Conservation (phyloP, 1,140 invertebrate genomes). For the Drosophila hydei region DNA sequence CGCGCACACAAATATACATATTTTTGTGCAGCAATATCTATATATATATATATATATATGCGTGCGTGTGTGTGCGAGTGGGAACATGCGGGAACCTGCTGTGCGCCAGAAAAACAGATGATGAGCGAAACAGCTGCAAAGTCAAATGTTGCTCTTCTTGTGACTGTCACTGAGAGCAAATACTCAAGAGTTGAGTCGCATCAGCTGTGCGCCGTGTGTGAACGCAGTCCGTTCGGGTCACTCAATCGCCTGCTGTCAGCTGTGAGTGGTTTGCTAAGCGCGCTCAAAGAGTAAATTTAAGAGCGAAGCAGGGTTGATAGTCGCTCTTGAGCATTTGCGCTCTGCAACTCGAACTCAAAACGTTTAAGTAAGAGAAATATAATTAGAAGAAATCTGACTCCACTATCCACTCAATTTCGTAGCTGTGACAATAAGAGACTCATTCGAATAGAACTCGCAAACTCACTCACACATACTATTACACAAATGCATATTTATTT, state of each 20-base stretch:
- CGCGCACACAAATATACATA: constrained; percentile 28
- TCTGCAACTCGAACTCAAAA: background rate
- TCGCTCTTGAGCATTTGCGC: constrained; percentile 34
- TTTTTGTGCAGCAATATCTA: background rate
- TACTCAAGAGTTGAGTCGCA: constrained; percentile 37
- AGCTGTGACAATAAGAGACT: background rate
- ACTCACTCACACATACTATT: constrained; percentile 22
- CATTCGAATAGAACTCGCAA: constrained; percentile 1
- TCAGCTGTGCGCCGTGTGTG: constrained; percentile 40
- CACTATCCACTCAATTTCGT: background rate
- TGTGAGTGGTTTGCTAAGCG: constrained; percentile 34
- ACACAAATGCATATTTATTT: constrained; percentile 45
- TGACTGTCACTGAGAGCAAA: constrained; percentile 9
- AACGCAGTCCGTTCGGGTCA: constrained; percentile 25
- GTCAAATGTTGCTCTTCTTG: constrained; percentile 22
- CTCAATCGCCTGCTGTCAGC: constrained; percentile 40
- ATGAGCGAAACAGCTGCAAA: constrained; percentile 77
- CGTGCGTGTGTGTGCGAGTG: constrained; percentile 6
- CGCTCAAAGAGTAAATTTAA: constrained; percentile 35
- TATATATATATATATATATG: background rate
- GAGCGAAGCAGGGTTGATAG: constrained; percentile 8
- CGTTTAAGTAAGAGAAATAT: background rate
- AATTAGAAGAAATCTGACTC: background rate
- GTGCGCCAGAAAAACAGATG: constrained; percentile 66
- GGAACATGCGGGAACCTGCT: constrained; percentile 39